phyloP scores from a whole-genome alignment of 2,113 vertebrate genomes.

The Brachyhypopomus occidentalis region DNA sequence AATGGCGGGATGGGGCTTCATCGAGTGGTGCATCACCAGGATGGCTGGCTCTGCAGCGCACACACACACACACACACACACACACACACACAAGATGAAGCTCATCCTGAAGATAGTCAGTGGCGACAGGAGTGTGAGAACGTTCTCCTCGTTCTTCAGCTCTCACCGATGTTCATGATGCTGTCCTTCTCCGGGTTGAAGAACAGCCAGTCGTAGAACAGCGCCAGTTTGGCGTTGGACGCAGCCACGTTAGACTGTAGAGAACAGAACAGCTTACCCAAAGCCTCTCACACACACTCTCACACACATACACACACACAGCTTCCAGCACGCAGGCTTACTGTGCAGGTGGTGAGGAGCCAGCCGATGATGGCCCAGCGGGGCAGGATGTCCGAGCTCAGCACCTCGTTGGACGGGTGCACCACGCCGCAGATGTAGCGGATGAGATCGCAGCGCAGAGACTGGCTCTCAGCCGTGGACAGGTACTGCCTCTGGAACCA shows the following conservation, averaged over 20 bases:
- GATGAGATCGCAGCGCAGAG: constrained; percentile 93
- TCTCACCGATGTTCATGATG: constrained; percentile 98
- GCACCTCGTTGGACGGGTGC: constrained; percentile 95
- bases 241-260: constrained; percentile 92
- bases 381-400: constrained; percentile 95
- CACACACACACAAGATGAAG: not conserved
- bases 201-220: constrained; percentile 99
- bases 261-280: not conserved
- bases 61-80: not conserved
- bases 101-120: not conserved
- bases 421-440: constrained; percentile 97
- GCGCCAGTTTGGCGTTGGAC: constrained; percentile 94
- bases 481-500: constrained; percentile 98
- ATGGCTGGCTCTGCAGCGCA: constrained; percentile 87
- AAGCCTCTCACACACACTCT: too few relatives aligned
- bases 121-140: not conserved
- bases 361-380: constrained; percentile 99
- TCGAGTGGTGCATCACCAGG: constrained; percentile 98
- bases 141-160: not conserved
- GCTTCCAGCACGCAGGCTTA: constrained; percentile 58
- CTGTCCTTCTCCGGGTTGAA: constrained; percentile 98
- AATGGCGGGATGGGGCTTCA: constrained; percentile 98
- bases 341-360: constrained; percentile 97
- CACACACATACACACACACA: too few relatives aligned
- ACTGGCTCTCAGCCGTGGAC: constrained; percentile 92